A percentile compares a stretch with the other conserved stretches of the same genome.
These are phyloP conservation scores for Drosophila setifemur DNA, from an alignment of 1,140 invertebrate species.

Conservation along the genomic window DNA sequence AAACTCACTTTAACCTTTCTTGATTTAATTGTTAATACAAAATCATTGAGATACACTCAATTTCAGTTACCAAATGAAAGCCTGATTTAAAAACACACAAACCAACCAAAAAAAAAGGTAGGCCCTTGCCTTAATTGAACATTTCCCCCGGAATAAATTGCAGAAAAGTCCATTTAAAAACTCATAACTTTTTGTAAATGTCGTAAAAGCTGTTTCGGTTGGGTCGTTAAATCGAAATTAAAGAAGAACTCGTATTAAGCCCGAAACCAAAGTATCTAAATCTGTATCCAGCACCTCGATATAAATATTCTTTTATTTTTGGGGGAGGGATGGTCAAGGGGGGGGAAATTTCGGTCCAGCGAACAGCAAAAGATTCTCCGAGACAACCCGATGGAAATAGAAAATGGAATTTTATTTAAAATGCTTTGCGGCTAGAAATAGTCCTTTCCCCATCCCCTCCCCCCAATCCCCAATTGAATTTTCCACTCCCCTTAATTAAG, in stretches of 20 bases:
- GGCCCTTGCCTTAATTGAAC: too few relatives aligned
- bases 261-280: constrained; percentile 10
- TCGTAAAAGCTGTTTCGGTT: neutral
- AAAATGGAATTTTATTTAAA: constrained; percentile 25
- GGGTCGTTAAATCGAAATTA: constrained; percentile 5
- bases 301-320: constrained; percentile 7
- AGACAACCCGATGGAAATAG: constrained; percentile 17
- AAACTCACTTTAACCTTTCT: too few relatives aligned
- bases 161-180: neutral
- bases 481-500: constrained; percentile 22
- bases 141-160: too few relatives aligned
- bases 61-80: too few relatives aligned
- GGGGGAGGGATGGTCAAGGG: neutral
- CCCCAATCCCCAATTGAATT: neutral
- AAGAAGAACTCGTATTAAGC: constrained; percentile 7
- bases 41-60: too few relatives aligned
- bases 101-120: too few relatives aligned
- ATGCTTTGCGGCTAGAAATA: constrained; percentile 1
- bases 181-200: neutral
- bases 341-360: neutral
- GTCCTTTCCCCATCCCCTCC: neutral
- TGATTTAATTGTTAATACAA: too few relatives aligned
- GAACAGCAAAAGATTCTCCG: constrained; percentile 1
- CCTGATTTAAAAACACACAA: too few relatives aligned
- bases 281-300: neutral